These are phyloP conservation scores for Clytia hemisphaerica DNA, from an alignment of 30 jellyfish, hydroid and myxozoan genomes.

Conservation along the genomic window DNA sequence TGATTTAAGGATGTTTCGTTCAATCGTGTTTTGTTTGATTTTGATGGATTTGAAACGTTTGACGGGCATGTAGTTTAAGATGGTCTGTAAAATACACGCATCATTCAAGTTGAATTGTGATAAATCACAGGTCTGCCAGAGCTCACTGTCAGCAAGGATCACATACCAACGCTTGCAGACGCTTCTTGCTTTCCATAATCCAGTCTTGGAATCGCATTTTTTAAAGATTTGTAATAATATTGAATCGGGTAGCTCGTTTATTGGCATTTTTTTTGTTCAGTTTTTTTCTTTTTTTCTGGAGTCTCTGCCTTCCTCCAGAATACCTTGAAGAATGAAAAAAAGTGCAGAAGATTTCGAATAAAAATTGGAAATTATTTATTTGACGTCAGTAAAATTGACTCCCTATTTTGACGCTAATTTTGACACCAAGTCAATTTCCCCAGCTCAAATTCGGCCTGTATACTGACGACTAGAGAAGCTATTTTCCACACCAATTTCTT, in stretches of 20 bases:
- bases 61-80: not conserved
- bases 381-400: too few relatives aligned
- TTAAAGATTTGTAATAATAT: not conserved
- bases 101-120: conserved; percentile 1
- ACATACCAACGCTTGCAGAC: conserved; percentile 13
- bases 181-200: not conserved
- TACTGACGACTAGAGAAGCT: too few relatives aligned
- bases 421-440: too few relatives aligned
- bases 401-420: too few relatives aligned
- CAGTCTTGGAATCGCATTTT: not conserved
- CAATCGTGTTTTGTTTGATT: not conserved
- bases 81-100: not conserved
- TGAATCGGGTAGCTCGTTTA: not conserved
- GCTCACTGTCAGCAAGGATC: conserved; percentile 15
- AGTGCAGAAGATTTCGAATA: too few relatives aligned
- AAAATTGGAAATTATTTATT: too few relatives aligned
- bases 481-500: too few relatives aligned
- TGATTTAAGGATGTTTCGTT: not conserved
- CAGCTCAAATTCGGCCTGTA: too few relatives aligned
- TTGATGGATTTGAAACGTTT: not conserved
- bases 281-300: too few relatives aligned
- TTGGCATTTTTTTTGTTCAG: too few relatives aligned
- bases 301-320: too few relatives aligned
- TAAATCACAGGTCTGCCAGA: conserved; percentile 4
- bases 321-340: too few relatives aligned